A percentile compares a stretch with the other conserved stretches of the same genome.
phyloP scores from a whole-genome alignment of 2,888 invertebrate genomes.

The Parascotia fuliginaria region DNA sequence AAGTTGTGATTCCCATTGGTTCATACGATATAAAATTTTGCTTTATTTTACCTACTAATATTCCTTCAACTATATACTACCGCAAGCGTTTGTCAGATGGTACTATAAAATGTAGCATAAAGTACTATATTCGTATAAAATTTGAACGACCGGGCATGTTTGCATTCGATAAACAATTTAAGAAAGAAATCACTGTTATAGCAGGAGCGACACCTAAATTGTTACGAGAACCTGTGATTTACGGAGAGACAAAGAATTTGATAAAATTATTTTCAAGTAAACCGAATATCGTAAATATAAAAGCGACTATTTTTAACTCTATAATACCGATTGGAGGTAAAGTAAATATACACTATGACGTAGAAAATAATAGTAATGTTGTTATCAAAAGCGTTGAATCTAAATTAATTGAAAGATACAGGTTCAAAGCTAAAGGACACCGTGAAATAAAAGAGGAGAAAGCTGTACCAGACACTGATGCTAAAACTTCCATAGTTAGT shows the following conservation, averaged over 20 bases:
- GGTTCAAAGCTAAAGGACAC: constrained; percentile 32
- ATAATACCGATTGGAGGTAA: constrained; percentile 45
- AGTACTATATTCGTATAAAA: constrained; percentile 53
- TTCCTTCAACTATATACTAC: constrained; percentile 47
- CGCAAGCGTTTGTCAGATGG: constrained; percentile 14
- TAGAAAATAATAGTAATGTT: constrained; percentile 47
- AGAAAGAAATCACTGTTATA: constrained; percentile 47
- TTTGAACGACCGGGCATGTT: constrained; percentile 53
- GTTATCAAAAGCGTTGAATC: constrained; percentile 43
- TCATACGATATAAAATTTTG: constrained; percentile 45
- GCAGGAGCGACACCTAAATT: constrained; percentile 44
- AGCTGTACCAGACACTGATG: constrained; percentile 36
- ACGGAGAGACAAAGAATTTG: constrained; percentile 47
- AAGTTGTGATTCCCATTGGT: constrained; percentile 14
- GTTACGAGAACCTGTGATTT: constrained; percentile 44
- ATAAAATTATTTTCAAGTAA: constrained; percentile 44
- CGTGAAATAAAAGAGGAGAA: constrained; percentile 18
- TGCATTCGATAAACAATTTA: constrained; percentile 44
- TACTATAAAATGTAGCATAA: constrained; percentile 39
- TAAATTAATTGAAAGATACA: constrained; percentile 42
- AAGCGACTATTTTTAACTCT: constrained; percentile 45
- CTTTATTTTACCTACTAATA: constrained; percentile 46
- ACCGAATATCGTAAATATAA: constrained; percentile 45
- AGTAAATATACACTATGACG: constrained; percentile 47
- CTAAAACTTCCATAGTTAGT: constrained; percentile 36